Conservation (phyloP, 2,888 invertebrate genomes). For the Pegoplata infirma region DNA sequence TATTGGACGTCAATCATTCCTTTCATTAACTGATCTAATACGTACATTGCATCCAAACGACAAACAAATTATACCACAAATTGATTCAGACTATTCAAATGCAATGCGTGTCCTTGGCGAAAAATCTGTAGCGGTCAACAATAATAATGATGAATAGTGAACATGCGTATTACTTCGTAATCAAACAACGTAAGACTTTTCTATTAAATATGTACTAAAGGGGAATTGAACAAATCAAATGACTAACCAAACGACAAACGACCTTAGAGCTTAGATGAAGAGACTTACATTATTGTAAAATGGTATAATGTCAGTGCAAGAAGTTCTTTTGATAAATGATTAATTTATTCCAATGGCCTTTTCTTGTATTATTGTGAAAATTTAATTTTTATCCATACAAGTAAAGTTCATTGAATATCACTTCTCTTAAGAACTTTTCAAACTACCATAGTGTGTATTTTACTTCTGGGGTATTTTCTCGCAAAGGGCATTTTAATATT, state of each 20-base stretch:
- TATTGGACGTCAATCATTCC: conserved; percentile 75
- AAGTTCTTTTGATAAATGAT: conserved; percentile 50
- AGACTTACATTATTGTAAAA: background rate
- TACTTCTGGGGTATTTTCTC: conserved; percentile 1
- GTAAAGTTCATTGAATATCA: conserved; percentile 47
- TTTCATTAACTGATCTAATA: conserved; percentile 77
- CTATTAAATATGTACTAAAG: too few relatives aligned
- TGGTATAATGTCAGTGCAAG: too few relatives aligned
- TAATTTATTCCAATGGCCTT: conserved; percentile 36
- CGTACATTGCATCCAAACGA: conserved; percentile 77
- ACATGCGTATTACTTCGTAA: too few relatives aligned
- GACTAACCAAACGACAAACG: too few relatives aligned
- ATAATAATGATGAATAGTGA: conserved; percentile 50
- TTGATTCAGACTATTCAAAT: conserved; percentile 78
- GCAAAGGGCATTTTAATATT: background rate
- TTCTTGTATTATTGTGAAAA: conserved; percentile 23
- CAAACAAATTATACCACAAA: conserved; percentile 77
- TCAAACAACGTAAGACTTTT: too few relatives aligned
- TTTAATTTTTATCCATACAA: conserved; percentile 26
- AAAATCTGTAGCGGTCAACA: conserved; percentile 53
- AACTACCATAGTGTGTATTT: background rate
- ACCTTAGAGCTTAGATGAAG: background rate
- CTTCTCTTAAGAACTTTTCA: conserved; percentile 52
- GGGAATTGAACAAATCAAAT: background rate
- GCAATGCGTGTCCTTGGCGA: conserved; percentile 78